phyloP scores from a whole-genome alignment of 2,888 invertebrate species.

The Epirrhoe alternata region DNA sequence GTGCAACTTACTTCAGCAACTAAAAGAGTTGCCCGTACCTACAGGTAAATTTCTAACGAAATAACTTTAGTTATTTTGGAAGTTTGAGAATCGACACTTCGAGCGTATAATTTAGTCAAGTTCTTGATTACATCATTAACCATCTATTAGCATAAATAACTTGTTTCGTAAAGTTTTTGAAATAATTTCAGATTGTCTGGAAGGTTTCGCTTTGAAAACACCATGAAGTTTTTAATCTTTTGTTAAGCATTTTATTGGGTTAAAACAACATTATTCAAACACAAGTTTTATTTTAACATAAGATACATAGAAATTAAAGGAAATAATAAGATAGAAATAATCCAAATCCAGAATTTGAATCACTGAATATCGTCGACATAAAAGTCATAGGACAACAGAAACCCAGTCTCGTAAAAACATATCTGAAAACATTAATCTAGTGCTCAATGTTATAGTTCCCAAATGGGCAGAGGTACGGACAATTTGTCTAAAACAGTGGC shows the following conservation, averaged over 20 bases:
- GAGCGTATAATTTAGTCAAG: conserved; percentile 25
- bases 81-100: conserved; percentile 38
- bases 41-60: conserved; percentile 27
- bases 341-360: no score
- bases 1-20: background rate
- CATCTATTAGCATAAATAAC: conserved; percentile 25
- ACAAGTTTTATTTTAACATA: background rate
- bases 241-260: no score
- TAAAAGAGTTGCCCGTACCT: conserved; percentile 16
- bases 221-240: background rate
- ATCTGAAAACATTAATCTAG: background rate
- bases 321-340: no score
- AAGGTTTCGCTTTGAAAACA: background rate
- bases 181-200: conserved; percentile 4
- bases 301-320: no score
- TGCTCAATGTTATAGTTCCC: background rate
- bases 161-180: conserved; percentile 8
- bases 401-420: no score
- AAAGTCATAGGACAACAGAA: no score
- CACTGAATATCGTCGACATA: no score
- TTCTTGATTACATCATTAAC: conserved; percentile 27
- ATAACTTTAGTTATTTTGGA: conserved; percentile 40
- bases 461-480: background rate
- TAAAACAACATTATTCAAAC: background rate
- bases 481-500: conserved; percentile 2